Percentiles rank a stretch among this genome's conserved stretches.
Conservation (phyloP, 2,797 vertebrate species). For the Pseudochaenichthys georgianus region DNA sequence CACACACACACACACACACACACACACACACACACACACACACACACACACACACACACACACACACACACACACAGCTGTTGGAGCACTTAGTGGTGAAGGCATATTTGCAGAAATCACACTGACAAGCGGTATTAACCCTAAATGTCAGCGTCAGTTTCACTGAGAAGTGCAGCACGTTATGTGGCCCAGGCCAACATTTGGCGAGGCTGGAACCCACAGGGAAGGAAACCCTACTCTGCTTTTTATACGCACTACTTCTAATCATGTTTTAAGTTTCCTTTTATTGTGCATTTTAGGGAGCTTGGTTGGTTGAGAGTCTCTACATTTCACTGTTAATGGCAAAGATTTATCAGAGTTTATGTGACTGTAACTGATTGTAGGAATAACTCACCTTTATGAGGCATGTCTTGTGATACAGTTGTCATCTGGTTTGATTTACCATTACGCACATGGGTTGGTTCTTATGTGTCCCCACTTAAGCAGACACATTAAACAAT, state of each 20-base stretch:
- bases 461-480: not conserved
- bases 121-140: constrained; percentile 75
- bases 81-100: constrained; percentile 67
- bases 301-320: constrained; percentile 13
- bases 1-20: constrained; percentile 30
- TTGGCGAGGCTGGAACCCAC: constrained; percentile 55
- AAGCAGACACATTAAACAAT: not conserved
- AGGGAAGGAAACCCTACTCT: constrained; percentile 58
- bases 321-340: constrained; percentile 27
- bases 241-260: constrained; percentile 45
- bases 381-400: constrained; percentile 49
- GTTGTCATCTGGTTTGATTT: constrained; percentile 53
- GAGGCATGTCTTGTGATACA: constrained; percentile 27
- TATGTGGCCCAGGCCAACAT: constrained; percentile 49
- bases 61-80: constrained; percentile 49
- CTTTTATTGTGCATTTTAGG: constrained; percentile 44
- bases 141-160: constrained; percentile 75
- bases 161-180: constrained; percentile 44
- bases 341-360: constrained; percentile 29
- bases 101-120: constrained; percentile 74
- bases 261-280: constrained; percentile 59
- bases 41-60: constrained; percentile 12
- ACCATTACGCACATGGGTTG: constrained; percentile 25
- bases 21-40: constrained; percentile 24
- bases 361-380: constrained; percentile 11